Evolutionary conservation across 1,140 invertebrate genomes (phyloP).

Genomic region (Microplitis demolitor): DNA sequence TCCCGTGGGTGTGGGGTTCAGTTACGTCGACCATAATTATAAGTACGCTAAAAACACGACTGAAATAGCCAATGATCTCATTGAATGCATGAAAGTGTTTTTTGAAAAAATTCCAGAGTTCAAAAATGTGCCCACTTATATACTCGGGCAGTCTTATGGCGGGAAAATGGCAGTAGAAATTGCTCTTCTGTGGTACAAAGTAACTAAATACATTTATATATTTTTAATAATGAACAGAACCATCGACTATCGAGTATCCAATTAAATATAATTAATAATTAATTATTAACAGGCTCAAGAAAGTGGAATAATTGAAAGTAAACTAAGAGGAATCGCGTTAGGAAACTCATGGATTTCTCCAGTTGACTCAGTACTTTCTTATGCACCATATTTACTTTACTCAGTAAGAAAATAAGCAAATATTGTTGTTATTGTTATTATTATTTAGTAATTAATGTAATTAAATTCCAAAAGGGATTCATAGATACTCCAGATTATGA

Average conservation of each 20-base stretch:
- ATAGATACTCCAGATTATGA: too few species aligned
- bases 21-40: slow-evolving; percentile 70
- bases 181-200: slow-evolving; percentile 66
- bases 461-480: too few species aligned
- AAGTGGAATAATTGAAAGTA: slow-evolving; percentile 68
- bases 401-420: slow-evolving; percentile 58
- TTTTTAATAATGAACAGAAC: too few species aligned
- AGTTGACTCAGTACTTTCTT: slow-evolving; percentile 78
- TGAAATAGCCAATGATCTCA: slow-evolving; percentile 78
- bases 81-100: slow-evolving; percentile 72
- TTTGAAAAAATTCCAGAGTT: slow-evolving; percentile 69
- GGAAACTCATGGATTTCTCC: slow-evolving; percentile 89
- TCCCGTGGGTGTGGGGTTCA: slow-evolving; percentile 86
- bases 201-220: slow-evolving; percentile 45
- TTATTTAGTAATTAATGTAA: too few species aligned
- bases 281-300: slow-evolving; percentile 66
- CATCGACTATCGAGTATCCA: background rate
- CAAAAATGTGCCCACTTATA: slow-evolving; percentile 74
- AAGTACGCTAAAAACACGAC: slow-evolving; percentile 68
- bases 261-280: background rate
- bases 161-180: slow-evolving; percentile 89
- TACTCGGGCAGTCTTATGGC: slow-evolving; percentile 85
- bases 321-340: slow-evolving; percentile 77
- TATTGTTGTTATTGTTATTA: too few species aligned
- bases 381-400: slow-evolving; percentile 76